Percentiles rank a stretch among this genome's conserved stretches.
These are phyloP conservation scores for Protaetia brevitarsis DNA, from an alignment of 1,140 invertebrate genomes.

Conservation along the genomic window DNA sequence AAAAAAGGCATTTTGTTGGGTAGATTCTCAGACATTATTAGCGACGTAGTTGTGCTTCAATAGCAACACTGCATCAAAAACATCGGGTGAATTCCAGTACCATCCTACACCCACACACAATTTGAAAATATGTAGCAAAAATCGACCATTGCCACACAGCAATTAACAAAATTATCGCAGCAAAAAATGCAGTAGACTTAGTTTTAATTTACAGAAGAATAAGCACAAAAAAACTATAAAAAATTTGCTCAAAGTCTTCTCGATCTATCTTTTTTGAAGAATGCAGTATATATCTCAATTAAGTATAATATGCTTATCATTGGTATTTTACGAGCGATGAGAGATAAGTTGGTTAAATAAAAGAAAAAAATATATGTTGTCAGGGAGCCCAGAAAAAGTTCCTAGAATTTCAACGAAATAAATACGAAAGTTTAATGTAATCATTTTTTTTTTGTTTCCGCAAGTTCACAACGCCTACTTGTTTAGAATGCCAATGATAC, in stretches of 20 bases:
- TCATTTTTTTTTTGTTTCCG: neutral
- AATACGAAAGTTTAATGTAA: too few relatives aligned
- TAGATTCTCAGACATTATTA: constrained; percentile 32
- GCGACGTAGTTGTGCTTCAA: constrained; percentile 47
- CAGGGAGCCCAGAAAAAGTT: too few relatives aligned
- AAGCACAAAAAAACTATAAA: too few relatives aligned
- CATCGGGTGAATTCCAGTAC: constrained; percentile 45
- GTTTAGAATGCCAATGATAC: neutral
- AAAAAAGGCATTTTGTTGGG: constrained; percentile 32
- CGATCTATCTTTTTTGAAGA: too few relatives aligned
- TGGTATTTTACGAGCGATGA: too few relatives aligned
- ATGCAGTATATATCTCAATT: too few relatives aligned
- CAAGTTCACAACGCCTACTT: neutral
- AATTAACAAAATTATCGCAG: neutral
- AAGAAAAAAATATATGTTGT: too few relatives aligned
- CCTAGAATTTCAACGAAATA: too few relatives aligned
- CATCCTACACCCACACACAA: constrained; percentile 46
- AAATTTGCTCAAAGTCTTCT: too few relatives aligned
- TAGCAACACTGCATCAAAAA: constrained; percentile 48
- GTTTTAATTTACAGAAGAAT: too few relatives aligned
- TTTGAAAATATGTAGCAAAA: constrained; percentile 36
- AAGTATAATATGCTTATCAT: too few relatives aligned
- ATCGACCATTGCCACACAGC: neutral
- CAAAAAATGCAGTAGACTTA: neutral
- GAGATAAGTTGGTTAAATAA: too few relatives aligned